Conservation (phyloP, 2,888 invertebrate species). For the Orchesella flavescens region DNA sequence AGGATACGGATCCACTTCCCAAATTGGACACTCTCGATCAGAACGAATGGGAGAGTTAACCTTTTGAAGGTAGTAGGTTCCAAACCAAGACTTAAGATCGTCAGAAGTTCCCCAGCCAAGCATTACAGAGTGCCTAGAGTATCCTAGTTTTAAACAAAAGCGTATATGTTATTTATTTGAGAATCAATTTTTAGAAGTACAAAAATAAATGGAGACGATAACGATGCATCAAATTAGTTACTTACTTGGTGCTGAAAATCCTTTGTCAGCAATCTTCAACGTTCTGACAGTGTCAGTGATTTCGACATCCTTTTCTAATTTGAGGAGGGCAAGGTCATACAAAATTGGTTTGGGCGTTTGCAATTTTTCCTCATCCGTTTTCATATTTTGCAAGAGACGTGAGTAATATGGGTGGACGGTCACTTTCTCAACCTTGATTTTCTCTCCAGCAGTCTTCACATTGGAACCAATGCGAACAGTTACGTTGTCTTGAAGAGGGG, state of each 20-base stretch:
- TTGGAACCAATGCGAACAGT: constrained; percentile 40
- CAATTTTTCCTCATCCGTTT: constrained; percentile 40
- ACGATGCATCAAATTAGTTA: not conserved
- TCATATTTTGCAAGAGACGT: constrained; percentile 30
- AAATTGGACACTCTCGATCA: constrained; percentile 50
- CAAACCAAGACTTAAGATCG: constrained; percentile 50
- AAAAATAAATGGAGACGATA: too few species aligned
- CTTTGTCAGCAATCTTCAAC: constrained; percentile 36
- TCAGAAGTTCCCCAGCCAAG: constrained; percentile 52
- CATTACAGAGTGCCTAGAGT: constrained; percentile 44
- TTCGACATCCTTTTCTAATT: constrained; percentile 29
- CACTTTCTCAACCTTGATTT: constrained; percentile 28
- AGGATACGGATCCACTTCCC: constrained; percentile 52
- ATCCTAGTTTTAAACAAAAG: constrained; percentile 16
- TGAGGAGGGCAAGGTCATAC: constrained; percentile 42
- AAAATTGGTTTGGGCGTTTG: constrained; percentile 29
- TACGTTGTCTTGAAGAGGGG: constrained; percentile 29
- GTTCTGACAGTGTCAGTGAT: constrained; percentile 40
- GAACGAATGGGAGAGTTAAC: constrained; percentile 44
- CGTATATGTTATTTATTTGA: too few species aligned
- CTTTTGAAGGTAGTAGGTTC: constrained; percentile 45
- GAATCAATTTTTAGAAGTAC: too few species aligned
- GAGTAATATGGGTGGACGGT: constrained; percentile 42
- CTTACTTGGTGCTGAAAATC: constrained; percentile 36
- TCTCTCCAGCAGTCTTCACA: constrained; percentile 44